A percentile compares a stretch with the other conserved stretches of the same genome.
These are phyloP conservation scores for Homarus gammarus DNA, from an alignment of 2,888 invertebrate species.

Conservation along the genomic window DNA sequence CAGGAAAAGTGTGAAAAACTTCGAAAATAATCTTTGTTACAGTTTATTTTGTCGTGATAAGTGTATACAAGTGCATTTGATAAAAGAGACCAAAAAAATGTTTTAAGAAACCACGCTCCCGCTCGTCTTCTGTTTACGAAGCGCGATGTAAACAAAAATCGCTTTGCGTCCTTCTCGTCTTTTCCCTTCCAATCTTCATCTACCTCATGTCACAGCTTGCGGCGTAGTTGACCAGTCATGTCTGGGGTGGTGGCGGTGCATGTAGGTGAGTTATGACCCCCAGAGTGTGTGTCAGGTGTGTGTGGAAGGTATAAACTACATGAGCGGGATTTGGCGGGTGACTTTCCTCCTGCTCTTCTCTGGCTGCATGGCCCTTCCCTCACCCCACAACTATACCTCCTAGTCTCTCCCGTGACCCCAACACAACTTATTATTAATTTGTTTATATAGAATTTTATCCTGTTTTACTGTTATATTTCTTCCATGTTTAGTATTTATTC, in stretches of 20 bases:
- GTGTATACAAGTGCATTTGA: not conserved
- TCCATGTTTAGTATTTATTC: too few species aligned
- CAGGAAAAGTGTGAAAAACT: conserved; percentile 10
- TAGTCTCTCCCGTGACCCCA: too few species aligned
- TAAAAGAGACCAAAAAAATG: not conserved
- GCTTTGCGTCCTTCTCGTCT: conserved; percentile 58
- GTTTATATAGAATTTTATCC: too few species aligned
- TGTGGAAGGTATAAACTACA: not conserved
- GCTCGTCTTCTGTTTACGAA: conserved; percentile 45
- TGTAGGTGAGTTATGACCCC: conserved; percentile 56
- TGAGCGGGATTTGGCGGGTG: too few species aligned
- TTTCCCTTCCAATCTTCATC: conserved; percentile 61
- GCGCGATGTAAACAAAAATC: conserved; percentile 72
- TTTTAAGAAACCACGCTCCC: conserved; percentile 8
- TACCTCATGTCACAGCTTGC: conserved; percentile 68
- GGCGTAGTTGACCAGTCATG: conserved; percentile 67
- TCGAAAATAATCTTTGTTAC: not conserved
- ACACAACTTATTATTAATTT: too few species aligned
- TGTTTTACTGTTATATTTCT: too few species aligned
- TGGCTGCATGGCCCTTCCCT: too few species aligned
- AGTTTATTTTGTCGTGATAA: not conserved
- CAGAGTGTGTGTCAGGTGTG: not conserved
- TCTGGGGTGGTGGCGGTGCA: conserved; percentile 70
- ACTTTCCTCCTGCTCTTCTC: too few species aligned
- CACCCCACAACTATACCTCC: too few species aligned